phyloP scores from a whole-genome alignment of 1,140 invertebrate genomes.

The Bursaphelenchus mucronatus region DNA sequence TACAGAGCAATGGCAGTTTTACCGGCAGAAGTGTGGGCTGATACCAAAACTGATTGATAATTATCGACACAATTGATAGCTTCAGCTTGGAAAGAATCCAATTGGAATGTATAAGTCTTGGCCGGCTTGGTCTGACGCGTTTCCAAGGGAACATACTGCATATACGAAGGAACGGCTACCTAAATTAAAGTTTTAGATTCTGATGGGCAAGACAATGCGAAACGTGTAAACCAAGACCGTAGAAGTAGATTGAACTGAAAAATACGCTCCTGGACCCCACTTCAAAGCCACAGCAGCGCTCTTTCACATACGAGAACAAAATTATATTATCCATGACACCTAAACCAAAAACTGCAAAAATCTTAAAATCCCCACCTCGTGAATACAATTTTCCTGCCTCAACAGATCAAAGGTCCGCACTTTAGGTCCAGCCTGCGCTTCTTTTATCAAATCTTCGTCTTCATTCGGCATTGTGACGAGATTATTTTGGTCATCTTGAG shows the following conservation, averaged over 20 bases:
- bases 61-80: slow-evolving; percentile 96
- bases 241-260: no score
- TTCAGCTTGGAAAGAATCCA: slow-evolving; percentile 97
- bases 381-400: slow-evolving; percentile 48
- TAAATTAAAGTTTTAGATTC: slow-evolving; percentile 27
- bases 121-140: slow-evolving; percentile 68
- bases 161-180: slow-evolving; percentile 62
- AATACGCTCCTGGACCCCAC: no score
- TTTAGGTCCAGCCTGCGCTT: background rate
- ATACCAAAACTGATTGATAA: slow-evolving; percentile 90
- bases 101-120: slow-evolving; percentile 85
- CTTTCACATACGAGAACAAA: no score
- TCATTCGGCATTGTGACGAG: no score
- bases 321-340: background rate
- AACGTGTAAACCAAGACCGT: background rate
- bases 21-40: slow-evolving; percentile 98
- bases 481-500: no score
- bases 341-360: background rate
- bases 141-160: slow-evolving; percentile 31
- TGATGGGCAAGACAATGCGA: background rate
- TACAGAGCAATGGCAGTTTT: slow-evolving; percentile 98
- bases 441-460: no score
- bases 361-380: slow-evolving; percentile 26
- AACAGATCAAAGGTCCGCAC: background rate
- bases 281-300: no score